Percentiles rank a stretch among this genome's conserved stretches.
phyloP scores from a whole-genome alignment of 1,140 invertebrate genomes.

The Sweltsa coloradensis region DNA sequence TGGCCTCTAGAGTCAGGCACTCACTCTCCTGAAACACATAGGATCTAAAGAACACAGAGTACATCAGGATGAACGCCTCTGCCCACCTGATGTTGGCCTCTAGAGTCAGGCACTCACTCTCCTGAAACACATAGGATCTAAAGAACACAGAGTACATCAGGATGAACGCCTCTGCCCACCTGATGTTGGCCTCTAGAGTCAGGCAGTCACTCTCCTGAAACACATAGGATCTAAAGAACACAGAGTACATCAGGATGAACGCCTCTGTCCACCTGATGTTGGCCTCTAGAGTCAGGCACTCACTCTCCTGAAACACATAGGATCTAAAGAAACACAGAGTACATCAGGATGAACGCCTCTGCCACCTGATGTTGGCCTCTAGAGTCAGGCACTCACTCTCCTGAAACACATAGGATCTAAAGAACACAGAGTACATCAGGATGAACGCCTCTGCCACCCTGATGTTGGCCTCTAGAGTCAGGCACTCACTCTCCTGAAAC shows the following conservation, averaged over 20 bases:
- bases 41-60: no score
- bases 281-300: slow-evolving; percentile 53
- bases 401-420: no score
- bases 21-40: slow-evolving; percentile 59
- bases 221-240: no score
- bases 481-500: slow-evolving; percentile 54
- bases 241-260: slow-evolving; percentile 72
- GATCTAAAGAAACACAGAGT: no score
- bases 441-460: slow-evolving; percentile 76
- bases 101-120: slow-evolving; percentile 49
- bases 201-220: slow-evolving; percentile 53
- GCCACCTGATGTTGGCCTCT: slow-evolving; percentile 68
- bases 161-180: slow-evolving; percentile 75
- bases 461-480: slow-evolving; percentile 60
- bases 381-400: slow-evolving; percentile 51
- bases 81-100: slow-evolving; percentile 72
- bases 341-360: slow-evolving; percentile 74
- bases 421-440: slow-evolving; percentile 70
- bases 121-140: no score
- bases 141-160: slow-evolving; percentile 66
- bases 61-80: slow-evolving; percentile 74
- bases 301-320: slow-evolving; percentile 51
- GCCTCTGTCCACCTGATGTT: slow-evolving; percentile 75
- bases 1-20: slow-evolving; percentile 53
- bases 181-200: slow-evolving; percentile 58